Evolutionary conservation across 2,888 invertebrate genomes (phyloP).

Genomic region (Stenodera caucasica): DNA sequence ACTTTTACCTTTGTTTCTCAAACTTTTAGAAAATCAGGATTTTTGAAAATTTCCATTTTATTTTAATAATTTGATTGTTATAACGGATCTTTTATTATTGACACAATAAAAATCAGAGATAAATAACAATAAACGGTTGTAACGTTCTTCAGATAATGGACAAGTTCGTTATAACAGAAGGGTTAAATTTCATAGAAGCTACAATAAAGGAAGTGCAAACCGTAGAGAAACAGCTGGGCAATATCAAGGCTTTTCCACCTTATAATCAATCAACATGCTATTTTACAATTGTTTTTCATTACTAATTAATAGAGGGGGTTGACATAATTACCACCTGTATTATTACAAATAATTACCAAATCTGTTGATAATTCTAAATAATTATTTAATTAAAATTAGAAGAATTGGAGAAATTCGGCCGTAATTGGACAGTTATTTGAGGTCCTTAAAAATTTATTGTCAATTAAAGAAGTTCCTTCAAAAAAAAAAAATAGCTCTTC

Average conservation of each 20-base stretch:
- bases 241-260: neutral
- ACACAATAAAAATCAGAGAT: too few relatives aligned
- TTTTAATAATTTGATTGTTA: too few relatives aligned
- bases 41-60: too few relatives aligned
- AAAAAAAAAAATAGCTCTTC: too few relatives aligned
- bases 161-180: neutral
- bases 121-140: neutral
- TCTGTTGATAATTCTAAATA: neutral
- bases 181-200: conserved; percentile 1
- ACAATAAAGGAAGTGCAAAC: neutral
- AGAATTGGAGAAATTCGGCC: too few relatives aligned
- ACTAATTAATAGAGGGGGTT: too few relatives aligned
- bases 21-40: neutral
- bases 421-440: too few relatives aligned
- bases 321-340: neutral
- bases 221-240: conserved; percentile 1
- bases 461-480: too few relatives aligned
- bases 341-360: neutral
- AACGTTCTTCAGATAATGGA: neutral
- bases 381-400: neutral
- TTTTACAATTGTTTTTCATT: too few relatives aligned
- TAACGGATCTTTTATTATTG: too few relatives aligned
- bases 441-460: too few relatives aligned
- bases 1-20: neutral
- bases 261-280: too few relatives aligned